Conservation (phyloP, 2,797 vertebrate species). For the Sus cebifrons region DNA sequence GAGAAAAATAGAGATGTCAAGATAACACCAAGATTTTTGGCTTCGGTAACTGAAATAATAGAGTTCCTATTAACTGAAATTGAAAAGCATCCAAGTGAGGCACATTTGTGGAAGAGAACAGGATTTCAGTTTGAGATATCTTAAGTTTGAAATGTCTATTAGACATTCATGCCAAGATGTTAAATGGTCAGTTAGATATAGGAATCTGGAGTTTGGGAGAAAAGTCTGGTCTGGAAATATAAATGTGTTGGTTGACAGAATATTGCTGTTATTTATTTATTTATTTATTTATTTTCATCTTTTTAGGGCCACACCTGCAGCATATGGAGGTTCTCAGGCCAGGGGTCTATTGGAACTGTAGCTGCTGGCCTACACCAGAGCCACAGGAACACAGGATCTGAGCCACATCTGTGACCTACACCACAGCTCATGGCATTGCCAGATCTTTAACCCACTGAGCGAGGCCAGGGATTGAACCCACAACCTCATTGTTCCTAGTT, state of each 20-base stretch:
- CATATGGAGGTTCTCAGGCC: no score
- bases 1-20: slow-evolving; percentile 45
- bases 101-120: not conserved
- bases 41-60: not conserved
- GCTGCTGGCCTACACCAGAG: no score
- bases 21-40: not conserved
- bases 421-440: no score
- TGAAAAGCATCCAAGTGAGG: not conserved
- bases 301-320: no score
- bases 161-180: not conserved
- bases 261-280: not conserved
- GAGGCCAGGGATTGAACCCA: no score
- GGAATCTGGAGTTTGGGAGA: not conserved
- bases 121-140: not conserved
- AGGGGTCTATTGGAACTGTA: no score
- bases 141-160: not conserved
- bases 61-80: not conserved
- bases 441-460: no score
- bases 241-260: not conserved
- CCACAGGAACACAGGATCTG: no score
- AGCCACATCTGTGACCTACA: no score
- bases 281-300: no score
- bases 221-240: not conserved
- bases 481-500: no score
- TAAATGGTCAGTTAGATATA: not conserved